phyloP scores from a whole-genome alignment of 37 sponge, comb jelly and placozoan genomes.

The Aplysina aerophoba region DNA sequence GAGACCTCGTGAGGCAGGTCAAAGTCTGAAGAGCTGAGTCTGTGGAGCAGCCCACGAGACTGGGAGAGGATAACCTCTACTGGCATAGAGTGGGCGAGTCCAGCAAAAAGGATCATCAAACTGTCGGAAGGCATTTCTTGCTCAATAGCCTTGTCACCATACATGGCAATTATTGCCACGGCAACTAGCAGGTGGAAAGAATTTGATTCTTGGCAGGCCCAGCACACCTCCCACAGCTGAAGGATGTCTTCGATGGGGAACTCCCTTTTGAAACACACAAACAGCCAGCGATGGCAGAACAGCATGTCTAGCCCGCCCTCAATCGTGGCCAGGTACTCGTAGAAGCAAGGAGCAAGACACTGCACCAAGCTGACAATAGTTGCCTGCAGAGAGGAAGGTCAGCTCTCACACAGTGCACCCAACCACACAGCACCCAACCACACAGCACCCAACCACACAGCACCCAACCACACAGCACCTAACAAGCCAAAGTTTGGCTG shows the following conservation, averaged over 20 bases:
- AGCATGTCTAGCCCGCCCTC: slow-evolving; percentile 56
- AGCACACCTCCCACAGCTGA: slow-evolving; percentile 78
- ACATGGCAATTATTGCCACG: slow-evolving; percentile 82
- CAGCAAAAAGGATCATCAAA: slow-evolving; percentile 73
- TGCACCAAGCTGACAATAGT: slow-evolving; percentile 51
- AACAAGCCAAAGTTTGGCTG: too few species aligned
- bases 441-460: too few species aligned
- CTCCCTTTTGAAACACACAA: slow-evolving; percentile 85
- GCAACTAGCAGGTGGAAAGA: slow-evolving; percentile 79
- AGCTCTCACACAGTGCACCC: background rate
- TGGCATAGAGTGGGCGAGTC: slow-evolving; percentile 63
- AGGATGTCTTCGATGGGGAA: slow-evolving; percentile 62
- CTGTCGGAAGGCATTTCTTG: slow-evolving; percentile 61
- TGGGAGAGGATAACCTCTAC: slow-evolving; percentile 72
- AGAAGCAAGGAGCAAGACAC: slow-evolving; percentile 66
- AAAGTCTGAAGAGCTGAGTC: background rate
- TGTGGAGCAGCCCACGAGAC: slow-evolving; percentile 73
- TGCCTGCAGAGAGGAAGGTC: too few species aligned
- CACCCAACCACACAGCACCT: too few species aligned
- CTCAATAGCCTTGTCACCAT: slow-evolving; percentile 72
- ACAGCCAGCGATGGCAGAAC: slow-evolving; percentile 89
- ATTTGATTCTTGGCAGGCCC: slow-evolving; percentile 61
- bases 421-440: background rate
- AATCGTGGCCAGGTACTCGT: slow-evolving; percentile 37
- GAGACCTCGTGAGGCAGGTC: background rate